These are phyloP conservation scores for Allophyes oxyacanthae DNA, from an alignment of 2,888 invertebrate species.

Conservation along the genomic window DNA sequence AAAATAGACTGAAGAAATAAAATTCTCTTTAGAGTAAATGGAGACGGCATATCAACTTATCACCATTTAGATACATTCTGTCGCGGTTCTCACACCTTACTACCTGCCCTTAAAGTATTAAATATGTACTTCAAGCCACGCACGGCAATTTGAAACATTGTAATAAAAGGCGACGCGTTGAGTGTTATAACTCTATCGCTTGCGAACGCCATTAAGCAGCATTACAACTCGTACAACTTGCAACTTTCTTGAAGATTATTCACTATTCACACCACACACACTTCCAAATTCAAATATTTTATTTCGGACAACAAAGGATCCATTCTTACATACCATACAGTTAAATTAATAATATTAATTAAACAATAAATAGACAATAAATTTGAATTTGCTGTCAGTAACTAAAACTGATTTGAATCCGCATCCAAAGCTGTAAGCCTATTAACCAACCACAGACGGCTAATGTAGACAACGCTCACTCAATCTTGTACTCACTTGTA, in stretches of 20 bases:
- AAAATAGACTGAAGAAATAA: background rate
- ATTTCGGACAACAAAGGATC: no score
- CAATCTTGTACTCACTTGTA: slow-evolving; percentile 16
- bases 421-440: no score
- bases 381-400: no score
- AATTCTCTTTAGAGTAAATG: background rate
- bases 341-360: no score
- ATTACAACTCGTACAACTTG: slow-evolving; percentile 30
- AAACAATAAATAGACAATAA: no score
- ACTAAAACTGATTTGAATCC: no score
- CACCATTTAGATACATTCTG: background rate
- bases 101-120: slow-evolving; percentile 3
- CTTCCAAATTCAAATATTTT: no score
- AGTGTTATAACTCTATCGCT: slow-evolving; percentile 16
- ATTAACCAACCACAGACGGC: background rate
- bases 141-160: slow-evolving; percentile 44
- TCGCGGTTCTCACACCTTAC: background rate
- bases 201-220: slow-evolving; percentile 37
- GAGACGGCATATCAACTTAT: background rate
- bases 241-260: slow-evolving; percentile 46
- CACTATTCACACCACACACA: no score
- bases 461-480: slow-evolving; percentile 18
- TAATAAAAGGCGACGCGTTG: slow-evolving; percentile 24
- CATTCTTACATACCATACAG: no score
- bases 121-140: slow-evolving; percentile 18